These are phyloP conservation scores for Drosophila persimilis DNA, from an alignment of 1,140 invertebrate species.

Conservation along the genomic window DNA sequence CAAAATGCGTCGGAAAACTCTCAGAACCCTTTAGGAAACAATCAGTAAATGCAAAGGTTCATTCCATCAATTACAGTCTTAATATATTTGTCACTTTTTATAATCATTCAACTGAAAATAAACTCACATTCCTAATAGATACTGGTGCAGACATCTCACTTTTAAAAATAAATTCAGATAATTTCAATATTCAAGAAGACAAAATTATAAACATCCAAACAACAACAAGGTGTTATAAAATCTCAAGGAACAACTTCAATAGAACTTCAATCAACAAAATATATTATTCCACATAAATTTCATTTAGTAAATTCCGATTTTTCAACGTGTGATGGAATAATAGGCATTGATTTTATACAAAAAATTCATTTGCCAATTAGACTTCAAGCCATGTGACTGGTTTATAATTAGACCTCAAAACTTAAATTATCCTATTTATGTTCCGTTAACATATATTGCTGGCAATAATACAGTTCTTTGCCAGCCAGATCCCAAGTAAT, in stretches of 20 bases:
- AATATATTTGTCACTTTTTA: no score
- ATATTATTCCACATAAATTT: conserved; percentile 9
- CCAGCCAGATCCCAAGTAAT: neutral
- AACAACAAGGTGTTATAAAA: neutral
- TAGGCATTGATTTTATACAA: no score
- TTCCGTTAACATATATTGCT: no score
- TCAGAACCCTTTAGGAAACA: no score
- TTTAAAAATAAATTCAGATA: conserved; percentile 17
- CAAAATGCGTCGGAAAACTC: conserved; percentile 3
- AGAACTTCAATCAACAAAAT: conserved; percentile 1
- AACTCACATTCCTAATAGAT: no score
- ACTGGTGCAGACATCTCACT: conserved; percentile 20
- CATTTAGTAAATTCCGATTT: conserved; percentile 14
- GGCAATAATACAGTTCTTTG: neutral
- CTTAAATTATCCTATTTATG: no score
- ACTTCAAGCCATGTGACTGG: neutral
- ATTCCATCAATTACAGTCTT: no score
- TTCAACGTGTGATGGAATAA: neutral
- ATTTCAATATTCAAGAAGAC: conserved; percentile 11
- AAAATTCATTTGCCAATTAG: no score
- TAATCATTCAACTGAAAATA: no score
- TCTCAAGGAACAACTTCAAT: conserved; percentile 12
- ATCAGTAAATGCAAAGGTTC: no score
- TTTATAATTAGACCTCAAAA: neutral
- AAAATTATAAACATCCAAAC: conserved; percentile 14